A percentile compares a stretch with the other conserved stretches of the same genome.
These are phyloP conservation scores for Gymnoscopelus microlampas DNA, from an alignment of 2,797 vertebrate species.

Conservation along the genomic window DNA sequence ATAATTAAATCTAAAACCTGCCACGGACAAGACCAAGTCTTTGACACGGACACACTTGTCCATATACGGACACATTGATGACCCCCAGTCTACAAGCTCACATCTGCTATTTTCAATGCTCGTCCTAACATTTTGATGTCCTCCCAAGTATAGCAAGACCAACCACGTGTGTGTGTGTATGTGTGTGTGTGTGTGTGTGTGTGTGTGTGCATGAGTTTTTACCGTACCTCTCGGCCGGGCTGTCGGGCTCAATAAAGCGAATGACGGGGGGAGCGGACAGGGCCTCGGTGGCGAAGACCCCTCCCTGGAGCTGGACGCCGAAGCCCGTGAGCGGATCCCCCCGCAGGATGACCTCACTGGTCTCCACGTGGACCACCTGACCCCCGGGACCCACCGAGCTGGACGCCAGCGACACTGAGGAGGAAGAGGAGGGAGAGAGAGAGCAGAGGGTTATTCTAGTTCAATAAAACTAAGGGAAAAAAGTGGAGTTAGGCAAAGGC, in stretches of 20 bases:
- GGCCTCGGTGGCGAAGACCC: slow-evolving; percentile 96
- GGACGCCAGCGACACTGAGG: slow-evolving; percentile 92
- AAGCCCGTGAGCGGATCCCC: slow-evolving; percentile 96
- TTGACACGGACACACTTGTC: no score
- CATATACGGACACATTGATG: no score
- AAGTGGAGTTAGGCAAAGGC: no score
- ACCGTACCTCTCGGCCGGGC: slow-evolving; percentile 94
- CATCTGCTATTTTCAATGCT: no score
- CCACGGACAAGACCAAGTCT: no score
- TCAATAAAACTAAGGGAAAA: no score
- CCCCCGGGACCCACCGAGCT: slow-evolving; percentile 95
- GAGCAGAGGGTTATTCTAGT: neutral
- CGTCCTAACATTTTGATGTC: no score
- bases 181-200: neutral
- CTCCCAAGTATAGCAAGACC: no score
- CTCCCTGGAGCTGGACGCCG: slow-evolving; percentile 98
- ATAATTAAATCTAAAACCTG: no score
- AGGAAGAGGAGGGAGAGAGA: neutral
- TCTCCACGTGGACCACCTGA: slow-evolving; percentile 97
- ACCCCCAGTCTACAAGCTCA: no score
- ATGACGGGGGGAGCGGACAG: slow-evolving; percentile 93
- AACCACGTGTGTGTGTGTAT: no score
- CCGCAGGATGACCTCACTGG: slow-evolving; percentile 90
- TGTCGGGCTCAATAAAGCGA: slow-evolving; percentile 97
- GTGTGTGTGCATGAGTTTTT: neutral